Evolutionary conservation across 2,797 vertebrate genomes (phyloP), one percentile per base, ranked within the genome.

Genomic region (Moxostoma hubbsi): DNA sequence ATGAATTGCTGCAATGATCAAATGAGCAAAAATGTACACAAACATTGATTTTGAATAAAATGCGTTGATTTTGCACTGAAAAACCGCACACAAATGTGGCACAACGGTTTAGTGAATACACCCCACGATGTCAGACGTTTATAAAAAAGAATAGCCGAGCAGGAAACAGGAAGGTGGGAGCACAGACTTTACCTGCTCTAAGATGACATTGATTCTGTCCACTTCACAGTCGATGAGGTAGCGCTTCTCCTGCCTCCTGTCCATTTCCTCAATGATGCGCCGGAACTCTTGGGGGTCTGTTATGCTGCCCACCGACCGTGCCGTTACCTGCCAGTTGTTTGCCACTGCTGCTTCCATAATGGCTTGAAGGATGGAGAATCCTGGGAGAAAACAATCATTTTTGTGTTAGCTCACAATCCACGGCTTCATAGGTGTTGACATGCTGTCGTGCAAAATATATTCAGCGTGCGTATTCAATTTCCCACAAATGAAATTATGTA

Each of bases 241-340:
- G 88, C 95, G 95, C 86, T 98, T 99, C 90, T 99, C 98, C 91
- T 99, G 98, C 80, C 98, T 93, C 81, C 97, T 95, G 94, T 99
- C 98, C 98, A 99, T 99, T 93, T 99, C 98, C 89, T 99, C 97
- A 36, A 99, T 97, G 93, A 99, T 99, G 89, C 97, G 96, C 85
- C 93, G 95, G 90, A 98, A 98, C 93, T 99, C 98, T 36, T 96
- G 95, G 11, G 97, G 93, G 49, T 98, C 97, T 10, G 97, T 97
- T 86, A 97, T 96, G 89, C 92, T 95, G 91, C 98, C 97, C 86
- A 99, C 97, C 10, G 98, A 99, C 80, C 97, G 95, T 49, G 98
- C 98, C 36, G 98, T 99, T 93, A 99, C 98, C 93, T 99, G 97
- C 97, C 98, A 99, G 94, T 97, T 98, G 92, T 98, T 98, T 36